Evolutionary conservation across 2,888 invertebrate species (phyloP), one percentile per base, ranked within the genome.

Genomic region (Xylocampa areola): DNA sequence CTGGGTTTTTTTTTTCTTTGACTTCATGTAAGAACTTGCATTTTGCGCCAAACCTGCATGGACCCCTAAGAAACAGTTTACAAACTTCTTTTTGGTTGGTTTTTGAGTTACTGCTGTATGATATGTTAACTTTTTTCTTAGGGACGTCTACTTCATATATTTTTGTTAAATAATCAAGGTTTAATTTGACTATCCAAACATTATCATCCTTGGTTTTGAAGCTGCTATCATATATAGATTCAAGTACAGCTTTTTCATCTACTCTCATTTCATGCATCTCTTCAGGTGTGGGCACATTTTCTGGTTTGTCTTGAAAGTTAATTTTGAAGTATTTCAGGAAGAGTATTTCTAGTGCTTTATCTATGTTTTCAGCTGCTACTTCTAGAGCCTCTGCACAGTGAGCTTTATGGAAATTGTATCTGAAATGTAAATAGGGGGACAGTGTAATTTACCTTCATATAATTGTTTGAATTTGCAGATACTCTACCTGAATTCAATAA

Each of bases 341-440:
- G 36, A 97, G 90, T 65, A 97, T 85, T 83, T 96, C 95, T 66
- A 97, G 85, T 0, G 97, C 96, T 72, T 95, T 95, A 36, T 97
- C 97, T n/a, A 96, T 94, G 82, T 96, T 95, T 62, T 95, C 96
- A 2, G 94, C 92, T 23, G 96, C 95, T 63, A 95, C 90, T 63
- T 95, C 94, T 66, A 97, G 94, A 5, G 97, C 97, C 91, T 97
- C 97, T 29, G 95, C 80, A 84, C 97, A 97, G 82, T 97, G 97
- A 1, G 94, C 90, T 77, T 95, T 94, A 68, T 96, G 96, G 80
- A 97, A 97, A 61, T 97, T 96, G 82, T 96, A 97, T 80, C 96
- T 96, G 85, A 68, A 94, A 63, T 8, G n/a, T n/a, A n/a, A n/a
- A n/a, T n/a, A n/a, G n/a, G n/a, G n/a, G n/a, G n/a, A n/a, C n/a